phyloP scores from a whole-genome alignment of 2,888 invertebrate species.

The Drosophila histrio region DNA sequence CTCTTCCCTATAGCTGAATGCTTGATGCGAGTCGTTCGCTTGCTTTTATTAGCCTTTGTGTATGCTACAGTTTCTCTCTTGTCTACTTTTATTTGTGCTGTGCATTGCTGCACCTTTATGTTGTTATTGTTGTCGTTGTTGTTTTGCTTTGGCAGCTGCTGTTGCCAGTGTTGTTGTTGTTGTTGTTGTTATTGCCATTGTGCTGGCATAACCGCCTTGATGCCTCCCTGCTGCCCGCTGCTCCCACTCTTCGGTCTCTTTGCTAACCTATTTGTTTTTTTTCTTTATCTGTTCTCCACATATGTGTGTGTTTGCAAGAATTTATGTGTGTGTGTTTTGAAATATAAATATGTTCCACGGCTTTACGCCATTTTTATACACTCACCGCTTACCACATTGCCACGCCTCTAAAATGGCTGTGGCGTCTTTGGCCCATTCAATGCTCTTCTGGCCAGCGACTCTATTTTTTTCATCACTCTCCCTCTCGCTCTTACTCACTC shows the following conservation, averaged over 20 bases:
- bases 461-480: neutral
- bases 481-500: neutral
- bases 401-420: slow-evolving; percentile 4
- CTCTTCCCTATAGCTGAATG: neutral
- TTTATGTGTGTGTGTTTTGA: slow-evolving; percentile 20
- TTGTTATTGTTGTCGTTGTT: slow-evolving; percentile 21
- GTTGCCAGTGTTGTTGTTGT: slow-evolving; percentile 3
- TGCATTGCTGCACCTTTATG: slow-evolving; percentile 39
- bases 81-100: neutral
- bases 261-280: slow-evolving; percentile 3
- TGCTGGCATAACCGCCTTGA: slow-evolving; percentile 18
- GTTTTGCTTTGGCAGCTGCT: slow-evolving; percentile 13
- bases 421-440: slow-evolving; percentile 14
- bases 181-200: slow-evolving; percentile 32
- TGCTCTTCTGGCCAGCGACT: slow-evolving; percentile 3
- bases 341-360: slow-evolving; percentile 69
- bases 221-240: neutral
- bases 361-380: slow-evolving; percentile 67
- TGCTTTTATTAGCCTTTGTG: slow-evolving; percentile 53
- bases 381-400: slow-evolving; percentile 50
- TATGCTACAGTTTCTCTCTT: slow-evolving; percentile 32
- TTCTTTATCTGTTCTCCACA: slow-evolving; percentile 8
- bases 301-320: neutral
- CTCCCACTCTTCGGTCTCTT: neutral
- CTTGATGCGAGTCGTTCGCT: slow-evolving; percentile 12